These are phyloP conservation scores for Machaerirhynchus nigripectus DNA, from an alignment of 2,113 vertebrate genomes.

Conservation along the genomic window DNA sequence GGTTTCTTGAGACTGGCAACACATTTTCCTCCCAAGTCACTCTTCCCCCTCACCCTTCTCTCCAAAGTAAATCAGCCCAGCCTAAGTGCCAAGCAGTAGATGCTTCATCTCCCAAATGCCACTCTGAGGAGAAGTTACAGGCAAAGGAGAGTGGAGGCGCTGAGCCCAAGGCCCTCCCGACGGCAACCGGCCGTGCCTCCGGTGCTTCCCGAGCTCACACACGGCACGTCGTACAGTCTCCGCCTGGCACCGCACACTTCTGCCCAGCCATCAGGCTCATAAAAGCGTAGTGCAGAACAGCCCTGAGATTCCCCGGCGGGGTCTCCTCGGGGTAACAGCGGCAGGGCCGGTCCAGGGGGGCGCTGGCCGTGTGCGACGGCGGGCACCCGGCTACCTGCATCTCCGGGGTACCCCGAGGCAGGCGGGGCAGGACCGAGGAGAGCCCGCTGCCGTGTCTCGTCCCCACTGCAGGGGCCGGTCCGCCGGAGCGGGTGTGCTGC, in stretches of 20 bases:
- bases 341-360: not conserved
- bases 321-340: not conserved
- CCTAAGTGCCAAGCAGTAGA: not conserved
- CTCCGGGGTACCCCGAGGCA: not conserved
- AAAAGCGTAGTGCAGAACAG: not conserved
- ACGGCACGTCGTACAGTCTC: not conserved
- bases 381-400: not conserved
- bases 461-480: not conserved
- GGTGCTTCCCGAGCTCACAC: not conserved
- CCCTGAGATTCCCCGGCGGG: not conserved
- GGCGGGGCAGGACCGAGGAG: not conserved
- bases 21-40: not conserved
- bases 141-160: not conserved
- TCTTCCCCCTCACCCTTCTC: not conserved
- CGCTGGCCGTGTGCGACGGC: not conserved
- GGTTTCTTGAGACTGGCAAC: slow-evolving; percentile 24
- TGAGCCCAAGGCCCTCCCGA: not conserved
- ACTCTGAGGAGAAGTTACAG: not conserved
- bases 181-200: not conserved
- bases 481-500: not conserved
- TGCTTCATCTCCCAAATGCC: not conserved
- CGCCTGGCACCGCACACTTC: not conserved
- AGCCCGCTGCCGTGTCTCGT: not conserved
- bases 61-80: not conserved
- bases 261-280: not conserved